These are phyloP conservation scores for Vulpes ferrilata DNA, from an alignment of 2,113 vertebrate species.

Conservation along the genomic window DNA sequence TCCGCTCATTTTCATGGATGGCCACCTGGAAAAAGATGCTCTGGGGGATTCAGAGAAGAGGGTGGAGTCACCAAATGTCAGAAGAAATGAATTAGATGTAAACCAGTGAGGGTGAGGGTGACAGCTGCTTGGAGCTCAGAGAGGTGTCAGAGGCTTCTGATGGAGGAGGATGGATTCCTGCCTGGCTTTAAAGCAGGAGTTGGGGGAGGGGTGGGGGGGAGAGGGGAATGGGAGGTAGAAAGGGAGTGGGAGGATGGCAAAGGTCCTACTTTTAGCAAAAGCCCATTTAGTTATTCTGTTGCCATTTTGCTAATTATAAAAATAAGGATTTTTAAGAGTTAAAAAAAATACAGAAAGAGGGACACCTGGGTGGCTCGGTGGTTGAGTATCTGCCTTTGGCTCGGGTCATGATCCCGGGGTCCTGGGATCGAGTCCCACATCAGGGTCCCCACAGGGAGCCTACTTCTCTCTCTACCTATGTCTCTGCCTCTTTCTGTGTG, in stretches of 20 bases:
- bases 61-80: not conserved
- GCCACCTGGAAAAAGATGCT: not conserved
- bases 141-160: not conserved
- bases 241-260: not conserved
- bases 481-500: too few relatives aligned
- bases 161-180: not conserved
- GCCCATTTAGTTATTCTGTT: not conserved
- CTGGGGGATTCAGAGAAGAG: not conserved
- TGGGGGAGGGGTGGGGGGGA: too few relatives aligned
- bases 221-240: accelerated
- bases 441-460: too few relatives aligned
- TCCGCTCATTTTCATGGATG: not conserved
- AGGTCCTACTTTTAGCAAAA: not conserved
- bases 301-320: not conserved
- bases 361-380: too few relatives aligned
- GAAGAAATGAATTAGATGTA: not conserved
- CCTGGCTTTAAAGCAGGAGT: not conserved
- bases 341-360: not conserved
- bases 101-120: not conserved
- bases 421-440: too few relatives aligned
- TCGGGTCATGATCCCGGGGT: too few relatives aligned
- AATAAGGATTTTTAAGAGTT: not conserved
- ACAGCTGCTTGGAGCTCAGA: not conserved
- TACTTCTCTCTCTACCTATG: too few relatives aligned
- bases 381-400: too few relatives aligned